Conservation (phyloP, 2,113 vertebrate genomes). For the Notarius lentiginosus region DNA sequence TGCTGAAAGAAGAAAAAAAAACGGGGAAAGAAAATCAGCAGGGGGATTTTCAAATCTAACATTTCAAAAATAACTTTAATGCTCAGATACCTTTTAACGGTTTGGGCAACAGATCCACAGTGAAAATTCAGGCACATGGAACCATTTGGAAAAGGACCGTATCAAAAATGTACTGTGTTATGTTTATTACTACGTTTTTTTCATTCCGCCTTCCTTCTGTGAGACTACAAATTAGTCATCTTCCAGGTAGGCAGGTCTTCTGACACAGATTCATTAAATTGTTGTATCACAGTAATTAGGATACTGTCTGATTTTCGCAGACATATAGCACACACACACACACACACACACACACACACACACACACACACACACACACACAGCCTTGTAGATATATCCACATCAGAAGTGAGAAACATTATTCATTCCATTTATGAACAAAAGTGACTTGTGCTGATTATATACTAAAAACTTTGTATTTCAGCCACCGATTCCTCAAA, state of each 20-base stretch:
- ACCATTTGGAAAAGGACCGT: background rate
- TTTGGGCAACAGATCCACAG: background rate
- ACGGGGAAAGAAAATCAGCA: no score
- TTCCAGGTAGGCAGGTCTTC: constrained; percentile 18
- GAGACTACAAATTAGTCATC: background rate
- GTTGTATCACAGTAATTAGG: background rate
- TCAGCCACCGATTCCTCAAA: constrained; percentile 16
- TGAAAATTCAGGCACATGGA: background rate
- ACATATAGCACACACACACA: background rate
- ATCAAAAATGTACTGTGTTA: background rate
- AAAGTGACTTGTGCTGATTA: constrained; percentile 52
- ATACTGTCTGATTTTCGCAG: background rate
- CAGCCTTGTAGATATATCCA: background rate
- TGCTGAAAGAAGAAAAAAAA: background rate
- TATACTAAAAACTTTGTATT: background rate
- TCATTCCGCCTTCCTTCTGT: background rate
- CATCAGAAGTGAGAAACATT: background rate
- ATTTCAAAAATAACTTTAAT: background rate
- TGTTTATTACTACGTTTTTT: background rate
- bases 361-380: background rate
- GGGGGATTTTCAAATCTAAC: no score
- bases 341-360: no score
- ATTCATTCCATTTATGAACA: constrained; percentile 28
- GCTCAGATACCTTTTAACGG: background rate
- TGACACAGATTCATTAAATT: background rate